A percentile compares a stretch with the other conserved stretches of the same genome.
Evolutionary conservation across 2,888 invertebrate species (phyloP).

Genomic region (Acanthoscelides obtectus): DNA sequence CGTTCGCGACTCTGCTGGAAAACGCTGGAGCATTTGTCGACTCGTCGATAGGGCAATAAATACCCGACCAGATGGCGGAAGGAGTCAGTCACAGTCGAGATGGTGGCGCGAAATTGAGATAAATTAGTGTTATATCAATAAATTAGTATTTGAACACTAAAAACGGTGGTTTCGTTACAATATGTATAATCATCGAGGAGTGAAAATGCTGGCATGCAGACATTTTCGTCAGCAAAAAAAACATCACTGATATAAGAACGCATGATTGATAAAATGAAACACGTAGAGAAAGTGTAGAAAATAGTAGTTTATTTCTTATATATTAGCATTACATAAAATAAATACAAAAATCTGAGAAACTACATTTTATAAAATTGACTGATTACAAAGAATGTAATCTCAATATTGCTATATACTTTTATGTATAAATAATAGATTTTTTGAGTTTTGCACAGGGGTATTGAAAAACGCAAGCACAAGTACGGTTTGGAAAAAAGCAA

Average conservation of each 20-base stretch:
- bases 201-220: too few relatives aligned
- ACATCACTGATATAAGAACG: not conserved
- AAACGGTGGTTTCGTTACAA: too few relatives aligned
- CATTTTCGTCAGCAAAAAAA: too few relatives aligned
- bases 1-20: too few relatives aligned
- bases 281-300: conserved; percentile 13
- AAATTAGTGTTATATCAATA: too few relatives aligned
- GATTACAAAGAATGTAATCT: conserved; percentile 45
- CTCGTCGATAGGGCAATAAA: too few relatives aligned
- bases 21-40: too few relatives aligned
- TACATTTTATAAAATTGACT: conserved; percentile 43
- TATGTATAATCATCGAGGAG: too few relatives aligned
- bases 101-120: too few relatives aligned
- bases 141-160: too few relatives aligned
- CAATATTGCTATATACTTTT: conserved; percentile 38
- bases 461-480: conserved; percentile 10
- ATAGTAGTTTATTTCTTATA: conserved; percentile 34
- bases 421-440: conserved; percentile 7
- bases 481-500: conserved; percentile 9
- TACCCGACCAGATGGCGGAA: too few relatives aligned
- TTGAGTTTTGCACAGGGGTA: not conserved
- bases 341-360: conserved; percentile 47
- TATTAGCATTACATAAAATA: conserved; percentile 47
- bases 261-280: not conserved
- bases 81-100: too few relatives aligned